Base-by-base conservation (phyloP, 2,888 invertebrate species). In the Mythimna lalbum region DNA sequence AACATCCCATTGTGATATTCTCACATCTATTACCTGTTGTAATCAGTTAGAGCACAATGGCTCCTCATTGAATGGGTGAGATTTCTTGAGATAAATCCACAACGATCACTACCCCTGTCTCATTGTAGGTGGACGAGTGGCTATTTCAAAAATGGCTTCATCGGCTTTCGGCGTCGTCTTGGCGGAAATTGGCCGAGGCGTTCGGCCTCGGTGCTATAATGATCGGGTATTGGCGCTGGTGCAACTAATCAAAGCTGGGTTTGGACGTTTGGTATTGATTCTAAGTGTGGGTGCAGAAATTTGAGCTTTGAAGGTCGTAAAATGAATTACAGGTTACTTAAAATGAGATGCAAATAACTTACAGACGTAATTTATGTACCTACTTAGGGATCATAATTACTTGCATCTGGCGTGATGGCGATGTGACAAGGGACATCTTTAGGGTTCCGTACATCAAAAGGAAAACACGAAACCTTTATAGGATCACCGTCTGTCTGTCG, bases 31-130 rank as follows among this genome's bases (percentile, higher is more conserved):
- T 93, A 93, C 93, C 93, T 93, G 93, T 62, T 88, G 91, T 93
- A 93, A 94, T 94, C 94, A 93, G 91, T 89, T 91, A 88, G 84
- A 64, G 86, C 89, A 94, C 93, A 94, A 94, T 93, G 89, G 91
- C 81, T 86, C 91, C 89, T 89, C 89, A 90, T 86, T 90, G 89
- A 93, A 91, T 92, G 84, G 90, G 86, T 86, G 89, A 90, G 92
- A 93, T 92, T 90, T 91, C 88, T 87, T 88, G 90, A 93, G 93
- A 93, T 93, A 90, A 92, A 93, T 93, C 90, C 84, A 80, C 82
- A 75, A 79, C 63, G 75, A 67, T 80, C 64, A 53, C 68, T 78
- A 67, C 53, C 60, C 76, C 73, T 73, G 79, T 80, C 84, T 72
- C 80, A 77, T 83, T 82, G 84, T 72, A 69, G 64, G 83, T 84